These are phyloP conservation scores for Oopsacas minuta DNA, from an alignment of 37 sponge, comb jelly and placozoan species.

Conservation along the genomic window DNA sequence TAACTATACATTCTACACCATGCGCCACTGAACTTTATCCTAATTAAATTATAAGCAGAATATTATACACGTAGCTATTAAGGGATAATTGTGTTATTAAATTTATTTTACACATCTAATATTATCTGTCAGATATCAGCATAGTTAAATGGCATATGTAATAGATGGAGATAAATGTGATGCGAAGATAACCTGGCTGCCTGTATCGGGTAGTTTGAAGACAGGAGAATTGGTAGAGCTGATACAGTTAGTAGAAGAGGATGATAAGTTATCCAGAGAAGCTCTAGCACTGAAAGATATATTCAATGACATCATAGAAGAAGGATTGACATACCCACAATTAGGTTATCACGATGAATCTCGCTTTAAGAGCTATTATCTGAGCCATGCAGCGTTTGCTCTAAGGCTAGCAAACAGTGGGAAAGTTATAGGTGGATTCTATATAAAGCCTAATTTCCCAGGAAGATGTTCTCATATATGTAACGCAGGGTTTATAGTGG, in stretches of 20 bases:
- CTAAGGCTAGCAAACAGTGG: neutral
- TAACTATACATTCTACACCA: too few relatives aligned
- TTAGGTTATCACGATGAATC: neutral
- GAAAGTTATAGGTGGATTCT: neutral
- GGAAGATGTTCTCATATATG: neutral
- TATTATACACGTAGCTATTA: too few relatives aligned
- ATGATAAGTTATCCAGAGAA: neutral
- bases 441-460: constrained; percentile 8
- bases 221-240: neutral
- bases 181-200: neutral
- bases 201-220: neutral
- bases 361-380: neutral
- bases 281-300: neutral
- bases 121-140: too few relatives aligned
- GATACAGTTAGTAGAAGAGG: neutral
- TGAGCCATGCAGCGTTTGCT: neutral
- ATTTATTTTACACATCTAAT: too few relatives aligned
- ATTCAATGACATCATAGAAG: constrained; percentile 17
- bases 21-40: too few relatives aligned
- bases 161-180: neutral
- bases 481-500: neutral
- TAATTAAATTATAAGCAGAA: too few relatives aligned
- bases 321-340: neutral
- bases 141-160: constrained; percentile 3
- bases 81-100: too few relatives aligned